phyloP scores from a whole-genome alignment of 1,140 invertebrate species.

The Trichonephila clavipes region DNA sequence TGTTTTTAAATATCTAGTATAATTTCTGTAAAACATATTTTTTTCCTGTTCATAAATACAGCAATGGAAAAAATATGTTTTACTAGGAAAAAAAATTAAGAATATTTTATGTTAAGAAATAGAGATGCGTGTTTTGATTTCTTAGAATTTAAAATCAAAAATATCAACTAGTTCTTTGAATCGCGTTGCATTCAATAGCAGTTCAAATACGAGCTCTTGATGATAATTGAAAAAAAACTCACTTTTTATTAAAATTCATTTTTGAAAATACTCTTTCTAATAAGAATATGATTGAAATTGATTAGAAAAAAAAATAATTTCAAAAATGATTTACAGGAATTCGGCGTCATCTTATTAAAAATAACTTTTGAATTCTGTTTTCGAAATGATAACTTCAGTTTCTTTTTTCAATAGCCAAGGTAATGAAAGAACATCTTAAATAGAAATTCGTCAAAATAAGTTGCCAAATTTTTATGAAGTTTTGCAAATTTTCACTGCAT shows the following conservation, averaged over 20 bases:
- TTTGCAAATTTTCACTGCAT: background rate
- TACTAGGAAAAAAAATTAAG: background rate
- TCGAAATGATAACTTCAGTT: background rate
- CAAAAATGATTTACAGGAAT: background rate
- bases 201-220: background rate
- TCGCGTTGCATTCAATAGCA: background rate
- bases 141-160: background rate
- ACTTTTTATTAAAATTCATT: background rate
- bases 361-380: background rate
- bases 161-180: background rate
- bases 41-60: background rate
- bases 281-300: background rate
- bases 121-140: background rate
- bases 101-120: background rate
- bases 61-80: background rate
- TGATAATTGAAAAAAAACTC: background rate
- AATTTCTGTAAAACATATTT: no score
- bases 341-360: slow-evolving; percentile 7
- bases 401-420: background rate
- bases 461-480: background rate
- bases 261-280: background rate
- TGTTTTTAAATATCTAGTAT: no score
- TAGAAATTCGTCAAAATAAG: background rate
- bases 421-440: slow-evolving; percentile 16
- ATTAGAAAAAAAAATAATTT: background rate